These are phyloP conservation scores for Bucorvus abyssinicus DNA, from an alignment of 2,797 vertebrate species.

Conservation along the genomic window DNA sequence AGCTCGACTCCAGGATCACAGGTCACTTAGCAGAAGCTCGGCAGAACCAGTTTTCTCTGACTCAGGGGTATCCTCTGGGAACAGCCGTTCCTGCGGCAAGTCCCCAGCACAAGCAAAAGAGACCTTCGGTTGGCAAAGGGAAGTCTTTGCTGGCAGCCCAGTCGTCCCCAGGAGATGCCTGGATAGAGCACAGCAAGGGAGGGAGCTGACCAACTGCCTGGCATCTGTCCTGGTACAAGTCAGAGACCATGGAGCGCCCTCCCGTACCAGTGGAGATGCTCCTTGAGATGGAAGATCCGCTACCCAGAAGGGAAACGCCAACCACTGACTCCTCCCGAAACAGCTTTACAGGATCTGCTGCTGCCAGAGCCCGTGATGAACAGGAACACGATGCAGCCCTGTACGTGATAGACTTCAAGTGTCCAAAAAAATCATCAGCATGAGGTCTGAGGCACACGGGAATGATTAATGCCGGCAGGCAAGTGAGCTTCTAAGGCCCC, in stretches of 20 bases:
- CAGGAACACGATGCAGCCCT: not conserved
- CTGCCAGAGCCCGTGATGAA: not conserved
- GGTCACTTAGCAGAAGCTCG: not conserved
- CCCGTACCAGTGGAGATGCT: rapidly evolving
- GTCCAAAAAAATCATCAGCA: not conserved
- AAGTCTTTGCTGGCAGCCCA: not conserved
- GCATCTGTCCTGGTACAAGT: not conserved
- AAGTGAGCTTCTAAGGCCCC: not conserved
- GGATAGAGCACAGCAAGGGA: not conserved
- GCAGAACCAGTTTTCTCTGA: not conserved
- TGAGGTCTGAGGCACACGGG: not conserved
- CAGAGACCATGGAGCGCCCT: not conserved
- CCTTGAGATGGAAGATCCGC: not conserved
- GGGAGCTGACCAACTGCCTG: not conserved
- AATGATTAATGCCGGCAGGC: not conserved
- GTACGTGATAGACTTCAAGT: not conserved
- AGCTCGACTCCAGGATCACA: not conserved
- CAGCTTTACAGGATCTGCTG: not conserved
- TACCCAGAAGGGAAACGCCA: not conserved
- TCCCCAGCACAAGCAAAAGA: not conserved
- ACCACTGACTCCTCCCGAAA: not conserved
- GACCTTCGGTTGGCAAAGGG: not conserved
- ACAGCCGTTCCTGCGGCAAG: rapidly evolving
- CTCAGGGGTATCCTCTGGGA: not conserved
- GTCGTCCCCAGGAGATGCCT: not conserved